Percentiles rank a stretch among this genome's conserved stretches.
phyloP scores from a whole-genome alignment of 2,113 vertebrate species.

The Nothoprocta pentlandii region DNA sequence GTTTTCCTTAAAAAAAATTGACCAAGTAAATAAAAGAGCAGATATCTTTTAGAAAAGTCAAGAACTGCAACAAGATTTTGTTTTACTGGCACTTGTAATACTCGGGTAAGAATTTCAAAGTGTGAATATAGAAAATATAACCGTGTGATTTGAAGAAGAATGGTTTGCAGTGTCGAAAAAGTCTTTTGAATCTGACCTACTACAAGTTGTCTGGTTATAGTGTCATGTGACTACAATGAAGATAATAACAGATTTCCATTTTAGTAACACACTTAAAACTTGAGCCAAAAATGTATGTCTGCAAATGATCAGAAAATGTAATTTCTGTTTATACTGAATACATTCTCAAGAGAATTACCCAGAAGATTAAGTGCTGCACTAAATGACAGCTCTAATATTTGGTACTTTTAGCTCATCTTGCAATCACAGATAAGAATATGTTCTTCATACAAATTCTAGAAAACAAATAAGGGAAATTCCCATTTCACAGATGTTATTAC shows the following conservation, averaged over 20 bases:
- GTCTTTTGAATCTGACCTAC: background rate
- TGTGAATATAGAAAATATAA: background rate
- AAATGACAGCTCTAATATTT: background rate
- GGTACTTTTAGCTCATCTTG: background rate
- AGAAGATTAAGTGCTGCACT: background rate
- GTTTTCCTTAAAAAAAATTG: background rate
- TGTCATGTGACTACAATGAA: background rate
- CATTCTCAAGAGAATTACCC: background rate
- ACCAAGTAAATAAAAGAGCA: background rate
- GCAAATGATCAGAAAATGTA: background rate
- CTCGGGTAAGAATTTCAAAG: background rate
- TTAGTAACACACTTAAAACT: background rate
- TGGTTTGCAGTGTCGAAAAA: accelerated
- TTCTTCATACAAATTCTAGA: background rate
- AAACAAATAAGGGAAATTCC: background rate
- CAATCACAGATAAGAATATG: background rate
- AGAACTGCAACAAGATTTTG: background rate
- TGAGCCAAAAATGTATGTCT: background rate
- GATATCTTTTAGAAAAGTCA: background rate
- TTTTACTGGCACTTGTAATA: background rate
- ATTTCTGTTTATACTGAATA: background rate
- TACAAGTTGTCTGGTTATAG: background rate
- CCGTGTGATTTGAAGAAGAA: background rate
- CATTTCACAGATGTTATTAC: background rate
- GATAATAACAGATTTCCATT: background rate